Evolutionary conservation across 2,888 invertebrate species (phyloP).

Genomic region (Timema cristinae): DNA sequence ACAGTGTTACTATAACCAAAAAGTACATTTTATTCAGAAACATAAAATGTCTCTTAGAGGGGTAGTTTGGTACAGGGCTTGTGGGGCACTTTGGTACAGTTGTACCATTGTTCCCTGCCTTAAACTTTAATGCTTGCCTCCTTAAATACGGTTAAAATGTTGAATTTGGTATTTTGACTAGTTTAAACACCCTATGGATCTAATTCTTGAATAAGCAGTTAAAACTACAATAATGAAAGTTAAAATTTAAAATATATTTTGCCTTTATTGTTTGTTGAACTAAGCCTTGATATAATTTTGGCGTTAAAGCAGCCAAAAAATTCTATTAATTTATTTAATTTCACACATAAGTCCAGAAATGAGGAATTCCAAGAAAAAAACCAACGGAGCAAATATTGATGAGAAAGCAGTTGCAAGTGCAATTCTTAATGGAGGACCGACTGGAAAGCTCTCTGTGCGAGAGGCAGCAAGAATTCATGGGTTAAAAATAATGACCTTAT

Average conservation of each 20-base stretch:
- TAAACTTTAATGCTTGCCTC: not conserved
- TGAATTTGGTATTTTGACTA: not conserved
- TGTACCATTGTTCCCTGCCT: not conserved
- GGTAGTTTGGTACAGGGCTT: slow-evolving; percentile 3
- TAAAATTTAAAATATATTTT: too few relatives aligned
- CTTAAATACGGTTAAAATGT: not conserved
- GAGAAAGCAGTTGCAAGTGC: not conserved
- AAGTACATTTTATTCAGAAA: not conserved
- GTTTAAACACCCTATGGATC: too few relatives aligned
- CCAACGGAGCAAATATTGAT: not conserved
- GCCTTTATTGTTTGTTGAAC: too few relatives aligned
- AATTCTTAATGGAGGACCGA: not conserved
- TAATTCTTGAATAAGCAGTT: too few relatives aligned
- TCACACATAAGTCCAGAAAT: not conserved
- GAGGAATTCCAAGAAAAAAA: not conserved
- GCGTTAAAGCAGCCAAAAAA: too few relatives aligned
- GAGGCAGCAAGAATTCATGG: not conserved
- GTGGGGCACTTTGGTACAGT: not conserved
- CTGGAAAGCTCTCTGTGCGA: not conserved
- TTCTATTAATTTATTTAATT: not conserved
- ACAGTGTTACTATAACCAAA: not conserved
- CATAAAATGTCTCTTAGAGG: not conserved
- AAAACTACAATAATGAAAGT: too few relatives aligned
- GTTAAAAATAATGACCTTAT: too few relatives aligned
- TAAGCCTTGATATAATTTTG: too few relatives aligned